Conservation (phyloP, 1,140 invertebrate genomes). For the Phortica variegata region DNA sequence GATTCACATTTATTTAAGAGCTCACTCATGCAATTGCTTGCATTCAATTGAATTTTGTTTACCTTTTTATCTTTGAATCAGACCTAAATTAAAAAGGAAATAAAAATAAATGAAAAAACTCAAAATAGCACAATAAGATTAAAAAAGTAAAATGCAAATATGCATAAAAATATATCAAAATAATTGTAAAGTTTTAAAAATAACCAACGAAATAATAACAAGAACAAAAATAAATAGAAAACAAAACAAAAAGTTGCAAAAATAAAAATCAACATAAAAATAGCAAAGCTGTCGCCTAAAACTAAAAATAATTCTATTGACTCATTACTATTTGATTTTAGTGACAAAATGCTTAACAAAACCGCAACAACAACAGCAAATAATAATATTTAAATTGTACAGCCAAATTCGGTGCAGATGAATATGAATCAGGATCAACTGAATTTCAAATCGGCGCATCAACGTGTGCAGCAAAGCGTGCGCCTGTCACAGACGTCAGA, state of each 20-base stretch:
- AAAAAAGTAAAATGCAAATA: slow-evolving; percentile 32
- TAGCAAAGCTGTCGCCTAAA: slow-evolving; percentile 8
- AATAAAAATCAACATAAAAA: slow-evolving; percentile 19
- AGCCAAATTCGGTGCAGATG: neutral
- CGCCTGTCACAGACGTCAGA: too few species aligned
- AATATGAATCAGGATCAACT: slow-evolving; percentile 11
- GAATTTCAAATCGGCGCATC: slow-evolving; percentile 10
- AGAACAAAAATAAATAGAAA: slow-evolving; percentile 24
- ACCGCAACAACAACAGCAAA: slow-evolving; percentile 21
- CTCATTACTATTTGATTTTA: too few species aligned
- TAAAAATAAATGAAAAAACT: too few species aligned
- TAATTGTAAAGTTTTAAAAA: slow-evolving; percentile 21
- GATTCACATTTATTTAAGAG: too few species aligned
- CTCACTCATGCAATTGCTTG: too few species aligned
- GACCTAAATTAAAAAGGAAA: too few species aligned
- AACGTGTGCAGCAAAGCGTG: too few species aligned
- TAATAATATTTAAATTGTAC: slow-evolving; percentile 21
- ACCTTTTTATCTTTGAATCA: too few species aligned
- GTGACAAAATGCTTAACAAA: slow-evolving; percentile 15
- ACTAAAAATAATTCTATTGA: slow-evolving; percentile 23
- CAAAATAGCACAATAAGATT: too few species aligned
- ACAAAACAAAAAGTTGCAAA: slow-evolving; percentile 30
- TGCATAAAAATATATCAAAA: slow-evolving; percentile 21
- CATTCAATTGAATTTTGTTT: too few species aligned
- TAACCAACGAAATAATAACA: slow-evolving; percentile 16